phyloP scores from a whole-genome alignment of 2,888 invertebrate genomes.

The Drosophila limbata region DNA sequence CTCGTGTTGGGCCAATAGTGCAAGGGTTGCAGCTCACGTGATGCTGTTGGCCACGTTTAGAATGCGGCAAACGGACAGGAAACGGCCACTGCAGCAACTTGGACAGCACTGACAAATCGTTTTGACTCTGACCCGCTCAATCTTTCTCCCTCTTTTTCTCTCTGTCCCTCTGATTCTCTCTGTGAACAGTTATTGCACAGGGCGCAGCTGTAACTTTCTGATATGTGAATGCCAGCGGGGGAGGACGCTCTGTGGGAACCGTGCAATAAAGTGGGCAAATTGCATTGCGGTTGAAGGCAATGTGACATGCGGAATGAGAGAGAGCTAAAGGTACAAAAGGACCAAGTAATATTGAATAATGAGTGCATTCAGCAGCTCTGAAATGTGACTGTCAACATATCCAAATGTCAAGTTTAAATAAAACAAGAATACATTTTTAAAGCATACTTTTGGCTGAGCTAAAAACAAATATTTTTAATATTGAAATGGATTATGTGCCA shows the following conservation, averaged over 20 bases:
- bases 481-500: too few species aligned
- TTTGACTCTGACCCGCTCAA: constrained; percentile 28
- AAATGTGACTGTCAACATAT: constrained; percentile 4
- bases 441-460: background rate
- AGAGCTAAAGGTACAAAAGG: constrained; percentile 11
- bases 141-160: background rate
- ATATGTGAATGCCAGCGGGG: constrained; percentile 39
- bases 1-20: constrained; percentile 5
- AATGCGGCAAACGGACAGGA: constrained; percentile 30
- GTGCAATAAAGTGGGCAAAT: constrained; percentile 36
- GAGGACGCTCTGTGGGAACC: background rate
- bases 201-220: constrained; percentile 37
- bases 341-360: constrained; percentile 17
- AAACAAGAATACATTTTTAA: background rate
- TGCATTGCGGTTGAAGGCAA: constrained; percentile 28
- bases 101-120: constrained; percentile 65
- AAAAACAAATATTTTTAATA: too few species aligned
- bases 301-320: constrained; percentile 8
- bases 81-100: constrained; percentile 28
- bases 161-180: constrained; percentile 6
- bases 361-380: constrained; percentile 6
- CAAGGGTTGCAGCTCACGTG: constrained; percentile 41
- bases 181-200: constrained; percentile 40
- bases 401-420: constrained; percentile 3
- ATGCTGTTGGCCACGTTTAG: constrained; percentile 28